phyloP scores from a whole-genome alignment of 2,113 vertebrate genomes.

The Neogale vison region DNA sequence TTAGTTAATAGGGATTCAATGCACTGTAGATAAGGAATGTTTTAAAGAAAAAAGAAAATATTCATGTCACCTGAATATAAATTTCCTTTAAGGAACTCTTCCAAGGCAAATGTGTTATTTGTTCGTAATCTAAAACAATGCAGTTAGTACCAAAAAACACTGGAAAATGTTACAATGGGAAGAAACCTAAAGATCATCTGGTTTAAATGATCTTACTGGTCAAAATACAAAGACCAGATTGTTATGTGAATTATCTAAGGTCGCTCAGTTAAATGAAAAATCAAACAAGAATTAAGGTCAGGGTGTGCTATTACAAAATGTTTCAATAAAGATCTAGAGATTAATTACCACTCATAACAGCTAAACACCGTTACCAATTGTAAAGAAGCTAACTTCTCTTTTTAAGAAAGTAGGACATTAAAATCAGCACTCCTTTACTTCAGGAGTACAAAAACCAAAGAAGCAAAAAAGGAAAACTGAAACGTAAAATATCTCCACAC shows the following conservation, averaged over 20 bases:
- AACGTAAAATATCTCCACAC: constrained; percentile 25
- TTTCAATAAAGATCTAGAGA: constrained; percentile 19
- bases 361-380: neutral
- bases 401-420: neutral
- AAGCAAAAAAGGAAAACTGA: neutral
- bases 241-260: neutral
- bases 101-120: neutral
- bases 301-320: neutral
- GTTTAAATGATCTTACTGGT: neutral
- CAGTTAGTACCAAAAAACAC: neutral
- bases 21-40: neutral
- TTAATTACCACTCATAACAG: neutral
- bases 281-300: constrained; percentile 9
- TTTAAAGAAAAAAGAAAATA: neutral
- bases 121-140: neutral
- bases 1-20: constrained; percentile 5
- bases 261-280: neutral
- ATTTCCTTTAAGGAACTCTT: constrained; percentile 33
- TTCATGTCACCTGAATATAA: neutral
- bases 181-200: neutral
- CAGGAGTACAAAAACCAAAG: neutral
- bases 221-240: constrained; percentile 13
- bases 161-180: neutral
- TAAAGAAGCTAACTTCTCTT: neutral
- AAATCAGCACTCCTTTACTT: neutral